Base-by-base conservation (phyloP, 2,797 vertebrate species). In the Lutjanus argentimaculatus region DNA sequence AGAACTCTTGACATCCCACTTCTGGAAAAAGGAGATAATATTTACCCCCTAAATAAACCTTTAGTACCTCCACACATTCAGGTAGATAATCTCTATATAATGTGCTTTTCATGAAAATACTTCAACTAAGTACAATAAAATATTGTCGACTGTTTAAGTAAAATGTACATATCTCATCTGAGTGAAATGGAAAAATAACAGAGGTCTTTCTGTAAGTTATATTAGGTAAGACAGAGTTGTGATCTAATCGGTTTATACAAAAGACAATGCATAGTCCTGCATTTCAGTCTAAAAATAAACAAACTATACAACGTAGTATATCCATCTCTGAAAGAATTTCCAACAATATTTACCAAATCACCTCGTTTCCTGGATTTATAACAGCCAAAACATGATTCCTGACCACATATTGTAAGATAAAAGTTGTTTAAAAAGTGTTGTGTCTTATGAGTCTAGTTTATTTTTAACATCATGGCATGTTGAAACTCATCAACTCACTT, bases 41-140 rank as follows among this genome's bases (percentile, higher is more conserved):
- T 56, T 36, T 36, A 43, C 8, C 22, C 10, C 16, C 43, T 25
- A 71, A n/a, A 49, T 43, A 49, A 72, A 72, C 59, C 15, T 81
- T 73, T 30, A 86, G 43, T 67, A 68, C 45, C 59, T 1, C 25
- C 64, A 75, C 9, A 75, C 63, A 15, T 62, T 65, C 17, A 71
- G 69, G 21, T 82, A 74, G 46, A 48, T 77, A 65, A 77, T 51
- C 52, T 80, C 53, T 90, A 52, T 75, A 85, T 79, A 79, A 80
- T 73, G 58, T 65, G n/a, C 66, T 83, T 78, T 84, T 63, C 75
- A 85, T 77, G 67, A 92, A 92, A 94, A 92, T 89, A 91, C 43
- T 78, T 70, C 10, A 82, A 86, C 22, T 46, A 77, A 77, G 62
- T 86, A 84, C 88, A 93, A 75, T 75, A 88, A 87, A 91, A 88